These are phyloP conservation scores for Orchestes rusci DNA, from an alignment of 2,888 invertebrate species.

Conservation along the genomic window DNA sequence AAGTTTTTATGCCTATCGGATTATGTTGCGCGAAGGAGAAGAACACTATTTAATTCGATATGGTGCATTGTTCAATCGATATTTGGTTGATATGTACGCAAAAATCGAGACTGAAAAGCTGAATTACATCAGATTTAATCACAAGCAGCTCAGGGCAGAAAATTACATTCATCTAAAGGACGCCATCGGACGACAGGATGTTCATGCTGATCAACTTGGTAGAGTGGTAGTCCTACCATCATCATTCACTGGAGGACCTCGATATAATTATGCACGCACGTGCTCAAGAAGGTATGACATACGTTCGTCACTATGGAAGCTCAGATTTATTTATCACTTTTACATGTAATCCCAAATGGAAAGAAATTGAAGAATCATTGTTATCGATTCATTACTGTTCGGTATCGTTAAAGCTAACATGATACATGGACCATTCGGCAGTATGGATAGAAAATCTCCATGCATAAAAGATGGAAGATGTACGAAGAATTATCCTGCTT, in stretches of 20 bases:
- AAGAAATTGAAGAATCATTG: constrained; percentile 5
- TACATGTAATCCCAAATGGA: constrained; percentile 13
- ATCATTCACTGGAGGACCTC: constrained; percentile 32
- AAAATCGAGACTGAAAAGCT: constrained; percentile 39
- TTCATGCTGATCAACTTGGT: constrained; percentile 22
- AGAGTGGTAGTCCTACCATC: constrained; percentile 29
- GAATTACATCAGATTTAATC: constrained; percentile 32
- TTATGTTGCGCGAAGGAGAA: constrained; percentile 9
- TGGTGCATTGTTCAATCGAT: constrained; percentile 36
- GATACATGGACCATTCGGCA: constrained; percentile 20
- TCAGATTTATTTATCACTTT: constrained; percentile 17
- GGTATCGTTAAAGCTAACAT: constrained; percentile 12
- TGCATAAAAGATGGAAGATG: constrained; percentile 15
- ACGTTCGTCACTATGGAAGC: constrained; percentile 26
- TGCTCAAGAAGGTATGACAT: constrained; percentile 34
- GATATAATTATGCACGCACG: constrained; percentile 34
- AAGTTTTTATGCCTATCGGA: constrained; percentile 16
- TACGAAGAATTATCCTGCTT: constrained; percentile 10
- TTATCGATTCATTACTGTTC: background rate
- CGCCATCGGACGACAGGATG: constrained; percentile 28
- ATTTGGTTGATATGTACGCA: constrained; percentile 38
- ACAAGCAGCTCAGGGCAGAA: constrained; percentile 33
- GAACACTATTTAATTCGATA: constrained; percentile 31
- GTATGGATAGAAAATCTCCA: constrained; percentile 11
- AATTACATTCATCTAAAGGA: constrained; percentile 38